Conservation (phyloP, 1,140 invertebrate species). For the Onthophagus taurus region DNA sequence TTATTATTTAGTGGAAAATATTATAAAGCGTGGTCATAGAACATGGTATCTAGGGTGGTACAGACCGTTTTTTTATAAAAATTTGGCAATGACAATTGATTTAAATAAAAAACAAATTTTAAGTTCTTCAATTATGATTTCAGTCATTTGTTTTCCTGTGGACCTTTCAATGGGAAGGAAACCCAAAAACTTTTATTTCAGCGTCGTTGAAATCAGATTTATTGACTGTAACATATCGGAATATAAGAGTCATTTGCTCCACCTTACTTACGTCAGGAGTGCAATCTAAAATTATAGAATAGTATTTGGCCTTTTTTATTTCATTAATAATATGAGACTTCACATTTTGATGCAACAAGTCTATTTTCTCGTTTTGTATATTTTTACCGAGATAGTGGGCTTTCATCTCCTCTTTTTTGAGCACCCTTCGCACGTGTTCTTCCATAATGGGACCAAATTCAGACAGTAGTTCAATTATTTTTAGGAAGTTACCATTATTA, state of each 20-base stretch:
- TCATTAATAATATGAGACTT: conserved; percentile 12
- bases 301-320: conserved; percentile 11
- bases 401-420: conserved; percentile 12
- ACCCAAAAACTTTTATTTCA: conserved; percentile 14
- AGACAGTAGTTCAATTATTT: conserved; percentile 14
- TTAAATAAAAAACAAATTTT: no score
- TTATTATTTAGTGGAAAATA: no score
- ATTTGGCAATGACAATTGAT: neutral
- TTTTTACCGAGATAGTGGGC: conserved; percentile 14
- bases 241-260: conserved; percentile 11
- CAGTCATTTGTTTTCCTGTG: conserved; percentile 12
- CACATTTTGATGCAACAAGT: conserved; percentile 4
- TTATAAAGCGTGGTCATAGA: neutral
- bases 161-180: conserved; percentile 10
- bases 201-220: conserved; percentile 5
- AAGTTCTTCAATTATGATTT: conserved; percentile 14
- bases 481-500: conserved; percentile 20
- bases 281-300: no score
- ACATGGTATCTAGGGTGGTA: conserved; percentile 6
- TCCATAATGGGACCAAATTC: conserved; percentile 14
- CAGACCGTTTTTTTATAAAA: conserved; percentile 26
- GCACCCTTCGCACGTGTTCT: conserved; percentile 9
- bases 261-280: conserved; percentile 10
- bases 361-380: conserved; percentile 13
- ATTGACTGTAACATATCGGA: conserved; percentile 7